Base-by-base conservation (phyloP, 2,888 invertebrate genomes). In the Lordiphosa andalusiaca region DNA sequence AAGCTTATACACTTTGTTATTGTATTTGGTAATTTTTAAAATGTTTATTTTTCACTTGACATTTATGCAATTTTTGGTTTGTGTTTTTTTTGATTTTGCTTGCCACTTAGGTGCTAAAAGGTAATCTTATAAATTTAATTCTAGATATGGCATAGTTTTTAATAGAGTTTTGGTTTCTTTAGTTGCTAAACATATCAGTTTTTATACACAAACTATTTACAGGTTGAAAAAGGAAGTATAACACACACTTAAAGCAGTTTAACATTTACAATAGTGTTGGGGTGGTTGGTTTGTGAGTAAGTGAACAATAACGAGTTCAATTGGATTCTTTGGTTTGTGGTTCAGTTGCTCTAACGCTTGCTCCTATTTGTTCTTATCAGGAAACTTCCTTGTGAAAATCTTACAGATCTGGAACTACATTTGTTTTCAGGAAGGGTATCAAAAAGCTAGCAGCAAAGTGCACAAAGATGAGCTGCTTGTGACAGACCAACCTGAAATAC, bases 41-140 rank as follows among this genome's bases (percentile, higher is more conserved):
- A 63, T 76, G 53, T 71, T 76, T 76, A 62, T 68, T 75, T 66
- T 67, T 58, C 57, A 70, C 42, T 70, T 70, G 69, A 69, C 62
- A 69, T 65, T 57, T 60, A 62, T 60, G 71, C 53, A 59, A 54
- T 60, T 66, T 73, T 67, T 52, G 57, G 59, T 59, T 47, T 75
- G 57, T 75, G 57, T 67, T 67, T 75, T 19, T 77, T 77, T 77
- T 77, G 78, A 81, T 77, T 77, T 57, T 68, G 61, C 53, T 74
- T 77, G 69, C 70, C 72, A 68, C 75, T 81, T 81, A 83, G 39
- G 46, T 61, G 63, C 69, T 81, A 77, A 53, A 56, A 52, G 30
- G 59, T 71, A 62, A 51, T 53, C 40, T 23, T 53, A 65, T 53
- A 54, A 30, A 53, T 57, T 56, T 61, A 59, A 68, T 44, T 64